Evolutionary conservation across 1,140 invertebrate genomes (phyloP).

Genomic region (Zaprionus africanus): DNA sequence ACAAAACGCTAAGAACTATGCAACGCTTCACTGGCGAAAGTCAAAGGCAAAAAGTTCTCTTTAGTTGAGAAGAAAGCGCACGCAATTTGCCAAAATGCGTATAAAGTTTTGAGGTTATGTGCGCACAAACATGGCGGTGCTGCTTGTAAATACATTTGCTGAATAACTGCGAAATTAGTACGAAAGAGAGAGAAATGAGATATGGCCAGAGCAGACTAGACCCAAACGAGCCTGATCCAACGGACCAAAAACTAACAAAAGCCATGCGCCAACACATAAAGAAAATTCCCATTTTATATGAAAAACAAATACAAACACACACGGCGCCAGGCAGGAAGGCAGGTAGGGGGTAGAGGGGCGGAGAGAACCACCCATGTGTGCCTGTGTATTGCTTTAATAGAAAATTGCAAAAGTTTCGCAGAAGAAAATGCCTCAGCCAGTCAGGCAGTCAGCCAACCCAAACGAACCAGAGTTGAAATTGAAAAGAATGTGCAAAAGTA

Average conservation of each 20-base stretch:
- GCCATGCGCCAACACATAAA: slow-evolving; percentile 70
- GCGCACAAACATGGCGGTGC: slow-evolving; percentile 68
- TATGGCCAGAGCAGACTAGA: slow-evolving; percentile 22
- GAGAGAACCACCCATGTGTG: slow-evolving; percentile 44
- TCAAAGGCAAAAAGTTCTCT: slow-evolving; percentile 68
- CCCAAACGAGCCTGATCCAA: slow-evolving; percentile 27
- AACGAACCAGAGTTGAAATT: slow-evolving; percentile 65
- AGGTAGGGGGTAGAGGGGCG: not conserved
- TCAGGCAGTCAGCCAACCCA: slow-evolving; percentile 68
- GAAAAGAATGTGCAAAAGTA: slow-evolving; percentile 83
- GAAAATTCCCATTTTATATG: slow-evolving; percentile 80
- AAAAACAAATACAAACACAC: slow-evolving; percentile 57
- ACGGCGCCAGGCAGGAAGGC: slow-evolving; percentile 32
- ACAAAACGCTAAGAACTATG: slow-evolving; percentile 64
- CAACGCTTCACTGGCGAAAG: slow-evolving; percentile 60
- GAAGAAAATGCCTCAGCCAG: slow-evolving; percentile 80
- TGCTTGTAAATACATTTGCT: slow-evolving; percentile 80
- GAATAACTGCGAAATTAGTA: slow-evolving; percentile 64
- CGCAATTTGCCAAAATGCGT: slow-evolving; percentile 79
- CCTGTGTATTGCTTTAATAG: slow-evolving; percentile 81
- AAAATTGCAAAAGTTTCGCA: slow-evolving; percentile 82
- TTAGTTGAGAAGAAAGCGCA: slow-evolving; percentile 50
- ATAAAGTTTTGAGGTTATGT: slow-evolving; percentile 76
- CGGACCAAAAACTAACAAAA: slow-evolving; percentile 74
- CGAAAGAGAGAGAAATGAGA: slow-evolving; percentile 14